Conservation (phyloP, 2,113 vertebrate species). For the Mellivora capensis region DNA sequence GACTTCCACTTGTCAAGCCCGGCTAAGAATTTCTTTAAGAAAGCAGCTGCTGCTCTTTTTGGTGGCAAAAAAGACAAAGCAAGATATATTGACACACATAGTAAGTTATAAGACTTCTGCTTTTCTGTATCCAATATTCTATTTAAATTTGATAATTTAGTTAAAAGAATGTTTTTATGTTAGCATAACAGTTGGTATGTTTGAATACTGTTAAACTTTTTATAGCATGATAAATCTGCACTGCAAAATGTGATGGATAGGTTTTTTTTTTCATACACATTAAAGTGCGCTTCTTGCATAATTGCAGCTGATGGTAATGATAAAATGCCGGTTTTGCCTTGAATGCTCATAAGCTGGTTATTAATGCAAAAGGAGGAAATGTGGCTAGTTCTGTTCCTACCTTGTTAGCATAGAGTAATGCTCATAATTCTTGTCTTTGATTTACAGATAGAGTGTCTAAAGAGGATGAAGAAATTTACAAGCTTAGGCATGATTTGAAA, state of each 20-base stretch:
- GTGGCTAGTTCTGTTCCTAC: background rate
- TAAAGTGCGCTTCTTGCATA: background rate
- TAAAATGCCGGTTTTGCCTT: background rate
- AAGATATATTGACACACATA: conserved; percentile 94
- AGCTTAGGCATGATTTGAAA: conserved; percentile 94
- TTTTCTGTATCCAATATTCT: background rate
- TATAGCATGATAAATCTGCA: background rate
- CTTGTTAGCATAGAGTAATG: background rate
- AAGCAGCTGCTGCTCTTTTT: conserved; percentile 97
- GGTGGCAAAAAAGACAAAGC: conserved; percentile 97
- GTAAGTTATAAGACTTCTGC: conserved; percentile 83
- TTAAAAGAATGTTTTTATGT: background rate
- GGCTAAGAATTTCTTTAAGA: conserved; percentile 98
- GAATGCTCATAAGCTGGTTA: background rate
- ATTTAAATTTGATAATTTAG: background rate
- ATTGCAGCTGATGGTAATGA: background rate
- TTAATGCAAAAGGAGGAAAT: background rate
- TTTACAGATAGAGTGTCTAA: conserved; percentile 89
- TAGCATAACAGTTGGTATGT: background rate
- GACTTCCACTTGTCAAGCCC: conserved; percentile 98
- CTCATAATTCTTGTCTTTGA: conserved; percentile 22
- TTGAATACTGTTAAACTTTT: background rate
- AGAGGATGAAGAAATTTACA: conserved; percentile 98
- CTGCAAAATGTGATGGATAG: background rate
- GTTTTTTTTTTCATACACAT: background rate